A percentile compares a stretch with the other conserved stretches of the same genome.
phyloP scores from a whole-genome alignment of 2,113 vertebrate species.

The Vidua chalybeata region DNA sequence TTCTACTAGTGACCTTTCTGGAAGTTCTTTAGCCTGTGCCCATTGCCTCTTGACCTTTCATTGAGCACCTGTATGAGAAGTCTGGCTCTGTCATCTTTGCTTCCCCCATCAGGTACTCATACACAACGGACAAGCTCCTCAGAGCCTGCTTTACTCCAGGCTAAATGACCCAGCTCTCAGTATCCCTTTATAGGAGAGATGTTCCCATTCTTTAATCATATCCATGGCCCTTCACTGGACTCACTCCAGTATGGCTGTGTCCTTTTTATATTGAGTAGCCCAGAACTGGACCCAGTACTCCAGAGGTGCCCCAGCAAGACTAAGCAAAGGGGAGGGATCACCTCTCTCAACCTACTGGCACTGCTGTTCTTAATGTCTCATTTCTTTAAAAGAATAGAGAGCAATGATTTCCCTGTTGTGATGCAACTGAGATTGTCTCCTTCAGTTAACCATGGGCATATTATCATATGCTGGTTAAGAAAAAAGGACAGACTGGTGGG shows the following conservation, averaged over 20 bases:
- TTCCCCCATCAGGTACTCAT: background rate
- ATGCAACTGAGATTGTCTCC: background rate
- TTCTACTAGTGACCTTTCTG: background rate
- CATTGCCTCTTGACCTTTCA: background rate
- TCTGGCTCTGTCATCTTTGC: background rate
- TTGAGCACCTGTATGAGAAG: background rate
- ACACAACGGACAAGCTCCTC: background rate
- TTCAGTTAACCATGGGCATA: background rate
- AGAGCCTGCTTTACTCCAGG: background rate
- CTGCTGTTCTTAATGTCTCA: background rate
- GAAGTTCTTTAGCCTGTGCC: background rate
- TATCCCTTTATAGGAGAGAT: background rate
- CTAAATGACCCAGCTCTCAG: background rate
- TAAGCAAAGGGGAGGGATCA: background rate
- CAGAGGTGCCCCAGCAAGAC: background rate
- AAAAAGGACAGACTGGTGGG: background rate
- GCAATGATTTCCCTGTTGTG: background rate
- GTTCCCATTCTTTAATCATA: background rate
- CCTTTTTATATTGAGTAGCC: background rate
- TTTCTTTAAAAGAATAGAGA: background rate
- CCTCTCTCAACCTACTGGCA: background rate
- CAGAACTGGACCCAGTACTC: background rate
- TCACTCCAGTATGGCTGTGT: background rate
- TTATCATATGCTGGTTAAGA: background rate
- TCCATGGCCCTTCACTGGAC: background rate